Percentiles rank a stretch among this genome's conserved stretches.
Evolutionary conservation across 1,140 invertebrate genomes (phyloP).

Genomic region (Calliopsis andreniformis): DNA sequence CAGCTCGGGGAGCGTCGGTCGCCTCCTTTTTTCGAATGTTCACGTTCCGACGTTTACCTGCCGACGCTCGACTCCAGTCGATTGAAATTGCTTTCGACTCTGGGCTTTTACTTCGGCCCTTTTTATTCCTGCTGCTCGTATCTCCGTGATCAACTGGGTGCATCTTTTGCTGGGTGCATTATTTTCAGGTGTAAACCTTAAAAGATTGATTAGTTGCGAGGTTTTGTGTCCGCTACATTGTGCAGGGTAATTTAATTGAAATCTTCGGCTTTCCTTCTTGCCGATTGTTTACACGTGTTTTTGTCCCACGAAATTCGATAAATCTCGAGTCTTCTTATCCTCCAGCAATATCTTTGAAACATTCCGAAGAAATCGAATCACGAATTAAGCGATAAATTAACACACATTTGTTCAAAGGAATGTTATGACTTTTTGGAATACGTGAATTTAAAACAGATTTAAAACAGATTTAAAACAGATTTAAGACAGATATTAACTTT

Average conservation of each 20-base stretch:
- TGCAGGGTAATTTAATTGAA: constrained; percentile 17
- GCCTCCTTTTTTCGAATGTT: constrained; percentile 10
- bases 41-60: constrained; percentile 49
- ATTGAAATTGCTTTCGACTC: constrained; percentile 60
- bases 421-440: no score
- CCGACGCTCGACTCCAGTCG: constrained; percentile 14
- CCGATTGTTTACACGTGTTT: constrained; percentile 36
- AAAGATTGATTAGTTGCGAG: constrained; percentile 46
- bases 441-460: no score
- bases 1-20: constrained; percentile 28
- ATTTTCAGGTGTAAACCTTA: constrained; percentile 4
- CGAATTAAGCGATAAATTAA: neutral
- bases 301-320: constrained; percentile 3
- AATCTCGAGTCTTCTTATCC: neutral
- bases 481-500: no score
- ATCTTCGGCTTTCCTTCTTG: neutral
- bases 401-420: no score
- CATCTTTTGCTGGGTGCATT: neutral
- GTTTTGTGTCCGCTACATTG: constrained; percentile 21
- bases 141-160: constrained; percentile 16
- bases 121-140: constrained; percentile 28
- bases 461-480: no score
- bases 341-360: no score
- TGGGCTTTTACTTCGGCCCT: constrained; percentile 45
- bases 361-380: no score